Evolutionary conservation across 2,797 vertebrate species (phyloP).

Genomic region (Syncerus caffer): DNA sequence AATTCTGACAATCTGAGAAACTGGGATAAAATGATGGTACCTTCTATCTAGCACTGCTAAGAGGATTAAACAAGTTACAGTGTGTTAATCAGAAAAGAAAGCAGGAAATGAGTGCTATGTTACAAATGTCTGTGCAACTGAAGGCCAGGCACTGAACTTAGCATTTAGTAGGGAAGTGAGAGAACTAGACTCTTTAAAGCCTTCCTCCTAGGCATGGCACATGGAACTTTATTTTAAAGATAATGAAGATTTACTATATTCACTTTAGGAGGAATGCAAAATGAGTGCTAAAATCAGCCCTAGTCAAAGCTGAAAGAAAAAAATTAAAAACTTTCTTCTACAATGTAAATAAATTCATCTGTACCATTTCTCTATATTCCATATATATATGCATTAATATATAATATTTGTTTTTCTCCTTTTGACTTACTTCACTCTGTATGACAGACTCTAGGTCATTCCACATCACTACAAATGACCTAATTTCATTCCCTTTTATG

Average conservation of each 20-base stretch:
- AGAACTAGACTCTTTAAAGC: not conserved
- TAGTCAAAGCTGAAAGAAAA: not conserved
- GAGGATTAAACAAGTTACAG: not conserved
- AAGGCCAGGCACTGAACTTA: not conserved
- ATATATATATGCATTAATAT: not conserved
- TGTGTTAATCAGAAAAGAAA: not conserved
- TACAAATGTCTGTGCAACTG: not conserved
- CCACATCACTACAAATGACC: not conserved
- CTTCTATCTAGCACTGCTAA: not conserved
- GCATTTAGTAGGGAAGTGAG: not conserved
- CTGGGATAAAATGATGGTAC: not conserved
- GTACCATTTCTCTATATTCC: not conserved
- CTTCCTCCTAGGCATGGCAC: not conserved
- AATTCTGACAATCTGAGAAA: not conserved
- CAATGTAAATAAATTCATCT: not conserved
- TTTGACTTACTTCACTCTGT: not conserved
- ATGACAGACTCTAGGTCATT: not conserved
- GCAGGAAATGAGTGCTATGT: not conserved
- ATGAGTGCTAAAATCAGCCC: not conserved
- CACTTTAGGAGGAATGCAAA: not conserved
- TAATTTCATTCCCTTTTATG: not conserved
- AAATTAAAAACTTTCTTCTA: not conserved
- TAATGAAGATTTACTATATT: not conserved
- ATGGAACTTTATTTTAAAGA: not conserved
- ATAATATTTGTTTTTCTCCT: not conserved